Base-by-base conservation (phyloP, 2,888 invertebrate genomes). In the Helicoverpa assulta region DNA sequence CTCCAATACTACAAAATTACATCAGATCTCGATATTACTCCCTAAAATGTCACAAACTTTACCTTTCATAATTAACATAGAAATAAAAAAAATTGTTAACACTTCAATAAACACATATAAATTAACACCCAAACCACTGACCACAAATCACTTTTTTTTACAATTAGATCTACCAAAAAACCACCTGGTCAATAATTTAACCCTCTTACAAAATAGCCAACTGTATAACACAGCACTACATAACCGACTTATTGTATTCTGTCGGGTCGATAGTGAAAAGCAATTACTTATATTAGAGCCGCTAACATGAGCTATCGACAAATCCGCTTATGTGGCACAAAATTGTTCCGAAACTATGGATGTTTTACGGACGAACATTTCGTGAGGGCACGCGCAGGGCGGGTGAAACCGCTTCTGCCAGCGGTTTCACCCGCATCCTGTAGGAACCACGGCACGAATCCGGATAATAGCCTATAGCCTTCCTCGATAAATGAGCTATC, bases 311-410 rank as follows among this genome's bases (percentile, higher is more conserved):
- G 81, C 78, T 76, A 78, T 76, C 72, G 75, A 62, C 74, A 75
- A 83, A 86, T 81, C 80, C 78, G 86, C 88, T 87, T 86, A 85
- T 78, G 70, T 73, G 54, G 85, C 86, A 85, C 83, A 84, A 88
- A 88, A 84, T 84, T 84, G 81, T 82, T 85, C 73, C 70, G 81
- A 70, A 84, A 83, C 81, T 83, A 81, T 68, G 43, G 10, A 37
- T 12, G 0, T 12, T 43, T 75, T 69, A 86, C 80, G 76, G 70
- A 10, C 0, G 0, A 0, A 6, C 10, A 52, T 76, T 76, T 7
- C 37, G 69, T 0, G 8, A 26, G 37, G 19, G 5, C 1, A 14
- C n/a, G 55, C 43, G n/a, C n/a, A n/a, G n/a, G n/a, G n/a, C n/a
- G n/a, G n/a, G n/a, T n/a, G n/a, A n/a, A n/a, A n/a, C n/a, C n/a